Conservation (phyloP, 2,797 vertebrate species). For the Sphaeramia orbicularis region DNA sequence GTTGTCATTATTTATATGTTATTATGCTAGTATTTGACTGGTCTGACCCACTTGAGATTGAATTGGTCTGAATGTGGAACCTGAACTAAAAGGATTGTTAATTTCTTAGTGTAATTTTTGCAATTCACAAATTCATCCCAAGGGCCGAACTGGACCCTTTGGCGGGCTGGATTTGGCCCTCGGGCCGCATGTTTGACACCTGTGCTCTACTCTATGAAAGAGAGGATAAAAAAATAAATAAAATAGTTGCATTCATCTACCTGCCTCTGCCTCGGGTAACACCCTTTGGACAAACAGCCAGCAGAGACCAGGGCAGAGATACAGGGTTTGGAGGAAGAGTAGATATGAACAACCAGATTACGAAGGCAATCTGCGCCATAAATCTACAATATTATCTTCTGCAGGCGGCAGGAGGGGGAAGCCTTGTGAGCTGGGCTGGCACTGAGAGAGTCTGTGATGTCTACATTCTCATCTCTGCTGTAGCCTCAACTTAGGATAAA, state of each 20-base stretch:
- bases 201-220: constrained; percentile 25
- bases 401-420: constrained; percentile 45
- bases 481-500: constrained; percentile 49
- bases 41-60: no score
- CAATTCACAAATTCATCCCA: no score
- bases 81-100: no score
- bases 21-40: no score
- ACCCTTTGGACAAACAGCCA: constrained; percentile 35
- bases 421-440: constrained; percentile 24
- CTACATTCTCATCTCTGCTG: constrained; percentile 31
- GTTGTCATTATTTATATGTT: no score
- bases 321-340: constrained; percentile 28
- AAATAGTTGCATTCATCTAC: constrained; percentile 4
- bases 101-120: no score
- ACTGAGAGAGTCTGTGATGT: constrained; percentile 36
- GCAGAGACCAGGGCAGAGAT: constrained; percentile 28
- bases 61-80: no score
- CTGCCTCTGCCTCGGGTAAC: constrained; percentile 26
- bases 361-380: constrained; percentile 64
- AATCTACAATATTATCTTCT: constrained; percentile 68
- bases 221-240: constrained; percentile 5
- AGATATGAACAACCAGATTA: constrained; percentile 68
- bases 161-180: no score
- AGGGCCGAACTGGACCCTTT: no score
- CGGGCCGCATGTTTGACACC: no score